These are phyloP conservation scores for Oconnorella tubifera DNA, from an alignment of 2,888 invertebrate species.

Conservation along the genomic window DNA sequence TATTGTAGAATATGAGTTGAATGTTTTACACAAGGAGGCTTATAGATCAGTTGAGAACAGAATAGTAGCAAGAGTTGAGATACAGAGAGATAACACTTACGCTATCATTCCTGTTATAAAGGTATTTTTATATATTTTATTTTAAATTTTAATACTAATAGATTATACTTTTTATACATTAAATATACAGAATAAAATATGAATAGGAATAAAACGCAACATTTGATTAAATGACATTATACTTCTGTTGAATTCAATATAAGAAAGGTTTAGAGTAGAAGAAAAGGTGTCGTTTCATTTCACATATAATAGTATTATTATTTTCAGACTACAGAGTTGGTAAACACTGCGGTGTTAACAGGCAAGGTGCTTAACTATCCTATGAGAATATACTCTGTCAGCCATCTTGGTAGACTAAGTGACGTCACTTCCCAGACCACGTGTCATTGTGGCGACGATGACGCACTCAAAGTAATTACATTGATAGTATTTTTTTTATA, in stretches of 20 bases:
- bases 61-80: conserved; percentile 30
- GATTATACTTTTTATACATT: no score
- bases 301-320: no score
- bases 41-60: conserved; percentile 32
- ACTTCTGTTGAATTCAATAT: no score
- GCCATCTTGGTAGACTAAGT: conserved; percentile 86
- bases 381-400: conserved; percentile 91
- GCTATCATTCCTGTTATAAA: conserved; percentile 80
- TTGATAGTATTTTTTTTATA: no score
- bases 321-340: conserved; percentile 91
- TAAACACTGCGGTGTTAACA: conserved; percentile 91
- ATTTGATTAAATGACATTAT: no score
- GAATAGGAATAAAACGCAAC: no score
- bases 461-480: conserved; percentile 80
- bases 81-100: conserved; percentile 36
- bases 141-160: no score
- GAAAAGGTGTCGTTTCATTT: no score
- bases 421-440: conserved; percentile 92
- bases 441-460: conserved; percentile 91
- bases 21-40: conserved; percentile 24
- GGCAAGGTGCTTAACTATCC: conserved; percentile 90
- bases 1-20: conserved; percentile 71
- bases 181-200: no score
- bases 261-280: no score
- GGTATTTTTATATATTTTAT: conserved; percentile 62